Evolutionary conservation across 2,113 vertebrate species (phyloP).

Genomic region (Pseudois nayaur): DNA sequence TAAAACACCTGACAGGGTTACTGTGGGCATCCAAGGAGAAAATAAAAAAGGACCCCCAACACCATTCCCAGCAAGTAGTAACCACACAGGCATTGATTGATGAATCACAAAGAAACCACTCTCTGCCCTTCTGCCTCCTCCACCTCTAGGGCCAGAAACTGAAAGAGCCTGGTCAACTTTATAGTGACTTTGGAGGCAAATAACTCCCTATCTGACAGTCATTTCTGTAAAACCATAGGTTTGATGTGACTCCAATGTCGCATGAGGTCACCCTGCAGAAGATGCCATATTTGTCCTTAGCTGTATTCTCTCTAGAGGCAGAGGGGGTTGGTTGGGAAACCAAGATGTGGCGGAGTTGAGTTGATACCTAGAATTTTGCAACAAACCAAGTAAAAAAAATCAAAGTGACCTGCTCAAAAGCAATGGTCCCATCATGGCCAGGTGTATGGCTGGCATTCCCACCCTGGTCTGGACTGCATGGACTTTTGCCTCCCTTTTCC

Average conservation of each 20-base stretch:
- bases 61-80: neutral
- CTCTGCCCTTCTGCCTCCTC: rapidly evolving
- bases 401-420: neutral
- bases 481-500: neutral
- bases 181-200: neutral
- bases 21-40: neutral
- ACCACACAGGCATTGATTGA: neutral
- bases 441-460: neutral
- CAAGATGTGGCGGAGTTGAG: neutral
- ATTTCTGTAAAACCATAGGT: neutral
- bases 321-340: neutral
- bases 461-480: rapidly evolving
- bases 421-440: neutral
- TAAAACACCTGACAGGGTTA: rapidly evolving
- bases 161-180: neutral
- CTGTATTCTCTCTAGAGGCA: neutral
- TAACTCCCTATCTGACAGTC: neutral
- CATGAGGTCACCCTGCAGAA: neutral
- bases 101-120: neutral
- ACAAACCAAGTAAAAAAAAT: neutral
- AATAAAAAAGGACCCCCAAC: neutral
- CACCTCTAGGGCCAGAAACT: no score
- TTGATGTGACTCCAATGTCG: neutral
- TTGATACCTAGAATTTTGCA: neutral
- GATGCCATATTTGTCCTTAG: neutral